Conservation (phyloP, 1,140 invertebrate genomes). For the Mactra quadrangularis region DNA sequence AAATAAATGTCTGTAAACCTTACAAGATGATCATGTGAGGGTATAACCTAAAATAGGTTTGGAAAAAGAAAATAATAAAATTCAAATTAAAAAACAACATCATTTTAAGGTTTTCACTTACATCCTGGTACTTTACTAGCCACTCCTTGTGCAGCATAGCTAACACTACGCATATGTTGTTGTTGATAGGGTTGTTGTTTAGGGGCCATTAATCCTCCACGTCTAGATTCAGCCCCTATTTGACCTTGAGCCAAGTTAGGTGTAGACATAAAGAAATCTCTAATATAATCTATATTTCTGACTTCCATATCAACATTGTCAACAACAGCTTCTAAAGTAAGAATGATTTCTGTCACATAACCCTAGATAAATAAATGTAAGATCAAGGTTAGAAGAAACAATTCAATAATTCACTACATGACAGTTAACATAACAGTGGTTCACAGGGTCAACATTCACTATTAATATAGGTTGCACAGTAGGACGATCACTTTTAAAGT, state of each 20-base stretch:
- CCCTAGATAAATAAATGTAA: too few relatives aligned
- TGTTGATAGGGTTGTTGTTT: conserved; percentile 68
- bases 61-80: too few relatives aligned
- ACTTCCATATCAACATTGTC: conserved; percentile 87
- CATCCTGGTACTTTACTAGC: conserved; percentile 41
- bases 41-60: too few relatives aligned
- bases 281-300: conserved; percentile 79
- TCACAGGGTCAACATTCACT: too few relatives aligned
- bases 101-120: too few relatives aligned
- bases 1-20: too few relatives aligned
- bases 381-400: background rate
- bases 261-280: conserved; percentile 97
- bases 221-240: conserved; percentile 66
- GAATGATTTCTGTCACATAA: conserved; percentile 98
- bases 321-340: conserved; percentile 97
- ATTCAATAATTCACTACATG: too few relatives aligned
- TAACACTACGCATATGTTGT: conserved; percentile 90
- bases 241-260: conserved; percentile 95
- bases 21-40: too few relatives aligned
- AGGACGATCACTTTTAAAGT: too few relatives aligned
- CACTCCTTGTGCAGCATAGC: conserved; percentile 89
- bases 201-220: conserved; percentile 75
- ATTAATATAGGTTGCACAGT: too few relatives aligned
- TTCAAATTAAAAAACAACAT: too few relatives aligned
- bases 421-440: too few relatives aligned